Conservation (phyloP, 2,113 vertebrate genomes). For the Cyprinodon tularosa region DNA sequence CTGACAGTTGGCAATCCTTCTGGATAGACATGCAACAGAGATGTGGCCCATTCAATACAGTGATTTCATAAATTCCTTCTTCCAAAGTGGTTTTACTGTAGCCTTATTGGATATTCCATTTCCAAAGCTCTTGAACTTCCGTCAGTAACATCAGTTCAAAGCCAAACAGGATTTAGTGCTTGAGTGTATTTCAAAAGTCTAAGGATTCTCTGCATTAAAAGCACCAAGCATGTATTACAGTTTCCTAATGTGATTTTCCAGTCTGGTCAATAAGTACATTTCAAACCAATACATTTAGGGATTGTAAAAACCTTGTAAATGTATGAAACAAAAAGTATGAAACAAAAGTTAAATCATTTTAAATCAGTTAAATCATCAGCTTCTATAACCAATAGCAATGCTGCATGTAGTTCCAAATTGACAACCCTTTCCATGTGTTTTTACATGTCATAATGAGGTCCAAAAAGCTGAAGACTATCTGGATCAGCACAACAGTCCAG, state of each 20-base stretch:
- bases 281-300: conserved; percentile 45
- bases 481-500: too few species aligned
- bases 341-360: conserved; percentile 30
- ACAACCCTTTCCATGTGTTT: too few species aligned
- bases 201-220: conserved; percentile 52
- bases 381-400: background rate
- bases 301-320: conserved; percentile 32
- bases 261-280: conserved; percentile 51
- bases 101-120: conserved; percentile 17
- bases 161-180: conserved; percentile 46
- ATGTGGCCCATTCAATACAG: conserved; percentile 3
- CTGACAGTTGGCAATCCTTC: conserved; percentile 8
- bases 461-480: too few species aligned
- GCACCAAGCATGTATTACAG: conserved; percentile 32
- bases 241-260: conserved; percentile 57
- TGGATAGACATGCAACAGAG: background rate
- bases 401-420: too few species aligned
- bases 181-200: conserved; percentile 35
- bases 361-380: too few species aligned
- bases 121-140: conserved; percentile 15
- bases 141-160: conserved; percentile 13
- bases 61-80: conserved; percentile 16
- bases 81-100: background rate
- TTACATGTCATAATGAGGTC: too few species aligned
- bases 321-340: background rate